Evolutionary conservation across 2,113 vertebrate species (phyloP), one percentile per base, ranked within the genome.

Genomic region (Sturnira hondurensis): DNA sequence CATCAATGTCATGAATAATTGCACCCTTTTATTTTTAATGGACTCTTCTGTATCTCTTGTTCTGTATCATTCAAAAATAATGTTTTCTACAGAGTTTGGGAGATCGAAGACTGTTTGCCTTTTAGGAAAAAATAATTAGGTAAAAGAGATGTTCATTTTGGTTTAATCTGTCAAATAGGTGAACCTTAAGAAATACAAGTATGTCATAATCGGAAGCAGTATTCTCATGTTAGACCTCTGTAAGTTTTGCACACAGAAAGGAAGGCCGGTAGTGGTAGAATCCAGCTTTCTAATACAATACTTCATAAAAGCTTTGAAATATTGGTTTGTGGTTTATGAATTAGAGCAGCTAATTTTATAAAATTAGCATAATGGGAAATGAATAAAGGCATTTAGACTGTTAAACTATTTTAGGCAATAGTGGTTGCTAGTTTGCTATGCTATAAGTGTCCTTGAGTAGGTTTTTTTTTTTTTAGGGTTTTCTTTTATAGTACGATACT

Each of bases 321-420:
- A 63, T 89, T 94, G 63, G 70, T 95, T 95, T 97, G 68, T 93
- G 87, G 81, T 85, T 97, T 97, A 94, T 95, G 94, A 97, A 96
- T 97, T 97, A 94, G 70, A 93, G 91, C 95, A 95, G 83, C 93
- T 97, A 96, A 93, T 97, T 97, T 97, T 96, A 88, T 94, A 81
- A 95, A 97, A 94, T 97, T 96, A 97, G 68, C 91, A 96, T 94
- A 96, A 95, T 96, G 56, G 63, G 96, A 83, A 95, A 93, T 95
- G 86, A 90, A 94, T 96, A 96, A 90, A 91, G 94, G 86, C 83
- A 86, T 95, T 93, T 93, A 95, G 65, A 73, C 73, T 97, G 33
- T 94, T 96, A 83, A 96, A 93, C 89, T 97, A 87, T 96, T 97
- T 96, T 94, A 90, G 74, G 94, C 89, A 91, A 41, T 89, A 86